A percentile compares a stretch with the other conserved stretches of the same genome.
These are phyloP conservation scores for Lomographa bimaculata DNA, from an alignment of 2,888 invertebrate genomes.

Conservation along the genomic window DNA sequence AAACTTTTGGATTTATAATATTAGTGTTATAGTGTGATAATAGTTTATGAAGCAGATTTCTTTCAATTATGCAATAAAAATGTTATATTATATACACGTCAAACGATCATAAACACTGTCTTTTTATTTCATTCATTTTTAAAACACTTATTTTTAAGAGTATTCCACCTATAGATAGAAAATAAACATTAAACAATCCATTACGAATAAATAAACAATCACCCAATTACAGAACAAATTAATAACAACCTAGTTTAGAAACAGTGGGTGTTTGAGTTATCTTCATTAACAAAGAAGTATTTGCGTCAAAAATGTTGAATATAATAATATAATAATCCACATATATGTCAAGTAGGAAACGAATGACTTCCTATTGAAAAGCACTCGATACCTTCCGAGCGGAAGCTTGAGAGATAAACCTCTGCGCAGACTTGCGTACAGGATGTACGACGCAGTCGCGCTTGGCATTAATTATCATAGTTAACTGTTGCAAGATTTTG, in stretches of 20 bases:
- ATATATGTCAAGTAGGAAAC: slow-evolving; percentile 49
- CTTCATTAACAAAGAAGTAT: neutral
- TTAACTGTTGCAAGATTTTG: no score
- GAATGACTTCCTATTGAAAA: slow-evolving; percentile 58
- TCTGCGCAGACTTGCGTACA: slow-evolving; percentile 23
- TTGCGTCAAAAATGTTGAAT: slow-evolving; percentile 12
- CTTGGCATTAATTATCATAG: neutral
- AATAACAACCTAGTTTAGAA: slow-evolving; percentile 3
- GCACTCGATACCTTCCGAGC: slow-evolving; percentile 48
- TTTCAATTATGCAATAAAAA: no score
- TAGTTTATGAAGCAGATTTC: no score
- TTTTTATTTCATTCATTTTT: no score
- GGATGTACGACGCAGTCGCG: slow-evolving; percentile 1
- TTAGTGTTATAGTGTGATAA: no score
- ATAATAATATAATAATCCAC: slow-evolving; percentile 37
- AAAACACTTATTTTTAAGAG: no score
- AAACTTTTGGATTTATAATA: no score
- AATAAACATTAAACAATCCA: no score
- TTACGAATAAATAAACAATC: no score
- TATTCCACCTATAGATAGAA: no score
- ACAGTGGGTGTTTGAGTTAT: slow-evolving; percentile 1
- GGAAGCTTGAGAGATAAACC: slow-evolving; percentile 42
- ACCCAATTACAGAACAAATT: neutral
- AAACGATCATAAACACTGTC: no score
- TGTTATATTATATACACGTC: no score